A percentile compares a stretch with the other conserved stretches of the same genome.
These are phyloP conservation scores for Hydra vulgaris DNA, from an alignment of 30 jellyfish, hydroid and myxozoan species.

Conservation along the genomic window DNA sequence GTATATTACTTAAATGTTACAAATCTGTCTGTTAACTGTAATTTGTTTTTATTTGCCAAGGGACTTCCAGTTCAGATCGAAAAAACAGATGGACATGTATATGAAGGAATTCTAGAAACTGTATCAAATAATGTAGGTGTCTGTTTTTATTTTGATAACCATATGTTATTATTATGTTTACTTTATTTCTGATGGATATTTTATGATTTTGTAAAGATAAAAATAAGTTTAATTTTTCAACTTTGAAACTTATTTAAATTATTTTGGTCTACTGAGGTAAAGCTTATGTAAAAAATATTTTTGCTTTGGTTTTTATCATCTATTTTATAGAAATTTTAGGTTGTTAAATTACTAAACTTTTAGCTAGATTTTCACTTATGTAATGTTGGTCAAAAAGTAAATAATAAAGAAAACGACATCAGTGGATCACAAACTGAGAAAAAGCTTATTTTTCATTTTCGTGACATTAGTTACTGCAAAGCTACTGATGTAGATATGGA, in stretches of 20 bases:
- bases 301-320: no score
- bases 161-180: no score
- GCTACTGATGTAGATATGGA: conserved; percentile 39
- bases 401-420: neutral
- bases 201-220: no score
- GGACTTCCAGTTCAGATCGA: conserved; percentile 19
- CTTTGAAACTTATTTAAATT: no score
- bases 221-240: no score
- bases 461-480: conserved; percentile 26
- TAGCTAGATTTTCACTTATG: conserved; percentile 24
- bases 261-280: no score
- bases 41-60: neutral
- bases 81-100: conserved; percentile 23
- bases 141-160: neutral
- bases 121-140: conserved; percentile 18
- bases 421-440: neutral
- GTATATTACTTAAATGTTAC: no score
- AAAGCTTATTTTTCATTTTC: conserved; percentile 11
- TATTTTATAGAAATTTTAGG: no score
- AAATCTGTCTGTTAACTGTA: no score
- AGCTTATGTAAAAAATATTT: no score
- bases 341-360: neutral
- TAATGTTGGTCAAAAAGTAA: conserved; percentile 11
- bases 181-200: no score
- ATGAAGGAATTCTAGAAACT: conserved; percentile 31